Base-by-base conservation (phyloP, 1,140 invertebrate genomes). In the Plectrocnemia conspersa region DNA sequence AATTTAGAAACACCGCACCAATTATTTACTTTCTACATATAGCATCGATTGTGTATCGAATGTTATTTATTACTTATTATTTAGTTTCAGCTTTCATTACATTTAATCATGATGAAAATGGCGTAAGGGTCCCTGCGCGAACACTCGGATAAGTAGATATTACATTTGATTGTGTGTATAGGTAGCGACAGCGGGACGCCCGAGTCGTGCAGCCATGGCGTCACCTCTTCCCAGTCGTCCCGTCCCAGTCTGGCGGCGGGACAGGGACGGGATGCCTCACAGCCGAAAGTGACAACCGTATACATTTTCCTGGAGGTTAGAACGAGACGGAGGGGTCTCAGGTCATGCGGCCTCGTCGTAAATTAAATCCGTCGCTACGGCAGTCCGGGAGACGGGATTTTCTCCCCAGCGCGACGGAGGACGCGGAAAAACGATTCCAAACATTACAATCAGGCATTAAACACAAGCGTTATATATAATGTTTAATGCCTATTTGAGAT, bases 361-460 rank as follows among this genome's bases (percentile, higher is more conserved):
- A 61, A 61, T 61, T 61, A 56, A 61, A 61, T 61, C 54, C 46
- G 54, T 50, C 21, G 16, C 46, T 48, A 35, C 42, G 18, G 32
- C 45, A 27, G 15, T 16, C 27, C 23, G 27, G 18, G 13, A 29
- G 27, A 29, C n/a, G 6, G 6, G n/a, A 29, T n/a, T 29, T n/a
- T 29, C 27, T 44, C 10, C 27, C 25, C 27, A 24, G 10, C 49
- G 36, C 19, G 23, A 50, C 13, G 38, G 10, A 22, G 47, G 25
- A 27, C 40, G 47, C 42, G 24, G 15, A 25, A 19, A 52, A 42
- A 52, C 6, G 7, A 22, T 44, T 44, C 7, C 21, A 44, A 6
- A 7, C n/a, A 7, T 29, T n/a, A 29, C 27, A 7, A 29, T 29
- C n/a, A 29, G n/a, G n/a, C n/a, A 29, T 29, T 29, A 29, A 29